A percentile compares a stretch with the other conserved stretches of the same genome.
phyloP scores from a whole-genome alignment of 2,113 vertebrate genomes.

The Brevimyrus niger region DNA sequence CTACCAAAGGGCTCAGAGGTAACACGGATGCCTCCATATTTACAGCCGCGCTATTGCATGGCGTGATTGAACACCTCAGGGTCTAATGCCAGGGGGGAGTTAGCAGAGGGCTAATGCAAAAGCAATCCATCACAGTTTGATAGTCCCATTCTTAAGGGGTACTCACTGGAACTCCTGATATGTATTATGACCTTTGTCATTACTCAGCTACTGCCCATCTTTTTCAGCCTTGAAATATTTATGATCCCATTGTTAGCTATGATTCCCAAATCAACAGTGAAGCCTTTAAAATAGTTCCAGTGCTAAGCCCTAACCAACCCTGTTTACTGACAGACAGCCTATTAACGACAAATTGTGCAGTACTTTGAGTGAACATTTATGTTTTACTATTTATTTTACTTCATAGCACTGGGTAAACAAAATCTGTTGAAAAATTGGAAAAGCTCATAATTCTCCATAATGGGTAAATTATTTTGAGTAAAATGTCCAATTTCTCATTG shows the following conservation, averaged over 20 bases:
- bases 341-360: background rate
- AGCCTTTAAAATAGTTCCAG: background rate
- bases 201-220: conserved; percentile 15
- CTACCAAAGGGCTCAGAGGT: conserved; percentile 36
- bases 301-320: background rate
- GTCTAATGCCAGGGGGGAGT: conserved; percentile 31
- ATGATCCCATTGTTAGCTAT: conserved; percentile 11
- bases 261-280: background rate
- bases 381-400: background rate
- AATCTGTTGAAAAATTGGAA: background rate
- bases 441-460: background rate
- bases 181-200: conserved; percentile 17
- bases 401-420: background rate
- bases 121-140: conserved; percentile 44
- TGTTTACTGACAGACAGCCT: background rate
- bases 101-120: conserved; percentile 34
- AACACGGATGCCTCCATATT: conserved; percentile 38
- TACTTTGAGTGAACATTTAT: background rate
- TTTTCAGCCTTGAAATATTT: conserved; percentile 22
- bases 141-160: conserved; percentile 30
- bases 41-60: conserved; percentile 17
- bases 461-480: background rate
- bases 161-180: conserved; percentile 20
- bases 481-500: background rate
- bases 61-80: conserved; percentile 34